Evolutionary conservation across 2,888 invertebrate species (phyloP).

Genomic region (Mongoloraphidia duomilia): DNA sequence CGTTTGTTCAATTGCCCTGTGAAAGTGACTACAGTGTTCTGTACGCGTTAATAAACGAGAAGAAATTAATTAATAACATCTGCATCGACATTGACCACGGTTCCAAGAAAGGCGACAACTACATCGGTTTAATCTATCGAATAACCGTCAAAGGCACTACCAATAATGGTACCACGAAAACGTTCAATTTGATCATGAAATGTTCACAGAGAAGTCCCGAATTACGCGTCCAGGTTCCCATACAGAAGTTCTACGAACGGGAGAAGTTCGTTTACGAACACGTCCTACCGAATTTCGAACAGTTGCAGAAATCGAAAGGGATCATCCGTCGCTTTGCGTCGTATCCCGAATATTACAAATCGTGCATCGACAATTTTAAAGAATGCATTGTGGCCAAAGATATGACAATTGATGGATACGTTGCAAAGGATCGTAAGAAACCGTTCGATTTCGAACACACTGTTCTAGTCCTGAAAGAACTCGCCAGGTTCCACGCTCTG

Average conservation of each 20-base stretch:
- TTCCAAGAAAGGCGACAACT: constrained; percentile 11
- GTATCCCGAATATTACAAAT: constrained; percentile 11
- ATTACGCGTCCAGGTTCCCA: constrained; percentile 14
- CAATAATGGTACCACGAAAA: constrained; percentile 6
- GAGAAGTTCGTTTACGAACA: constrained; percentile 20
- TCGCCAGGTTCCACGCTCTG: constrained; percentile 22
- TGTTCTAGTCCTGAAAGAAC: constrained; percentile 17
- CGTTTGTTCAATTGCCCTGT: no score
- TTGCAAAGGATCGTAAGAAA: constrained; percentile 14
- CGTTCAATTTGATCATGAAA: constrained; percentile 19
- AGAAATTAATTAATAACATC: no score
- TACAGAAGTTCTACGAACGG: constrained; percentile 16
- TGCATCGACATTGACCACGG: neutral
- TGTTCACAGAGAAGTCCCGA: constrained; percentile 15
- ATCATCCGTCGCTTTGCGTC: constrained; percentile 12
- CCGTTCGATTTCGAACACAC: constrained; percentile 21
- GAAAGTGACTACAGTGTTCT: no score
- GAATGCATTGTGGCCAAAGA: constrained; percentile 20
- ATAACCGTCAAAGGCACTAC: neutral
- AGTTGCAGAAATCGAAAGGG: constrained; percentile 15
- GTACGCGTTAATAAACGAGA: no score
- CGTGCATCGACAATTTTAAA: constrained; percentile 10
- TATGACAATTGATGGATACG: constrained; percentile 15
- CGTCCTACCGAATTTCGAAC: constrained; percentile 17
- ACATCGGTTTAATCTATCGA: constrained; percentile 13